Evolutionary conservation across 23 tunicate genomes (phyloP).

Genomic region (Pegea sp.): DNA sequence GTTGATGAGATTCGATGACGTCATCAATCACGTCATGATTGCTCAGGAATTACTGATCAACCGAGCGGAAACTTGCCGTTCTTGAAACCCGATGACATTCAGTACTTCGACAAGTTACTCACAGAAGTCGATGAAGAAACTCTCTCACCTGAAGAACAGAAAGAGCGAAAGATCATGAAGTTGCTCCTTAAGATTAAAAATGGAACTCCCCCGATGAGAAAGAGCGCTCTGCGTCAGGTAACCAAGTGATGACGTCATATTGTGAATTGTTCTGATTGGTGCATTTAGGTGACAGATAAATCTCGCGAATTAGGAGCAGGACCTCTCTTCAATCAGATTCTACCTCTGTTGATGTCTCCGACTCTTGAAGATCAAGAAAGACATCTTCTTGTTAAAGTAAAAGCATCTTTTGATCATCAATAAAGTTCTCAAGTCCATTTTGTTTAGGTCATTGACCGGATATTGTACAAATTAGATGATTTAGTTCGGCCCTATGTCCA

Average conservation of each 20-base stretch:
- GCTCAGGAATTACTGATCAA: constrained; percentile 70
- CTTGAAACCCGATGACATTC: constrained; percentile 98
- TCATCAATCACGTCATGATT: background rate
- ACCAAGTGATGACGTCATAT: background rate
- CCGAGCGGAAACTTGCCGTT: constrained; percentile 90
- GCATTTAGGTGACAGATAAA: constrained; percentile 56
- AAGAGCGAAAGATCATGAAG: constrained; percentile 94
- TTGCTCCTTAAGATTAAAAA: constrained; percentile 85
- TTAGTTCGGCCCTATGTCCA: constrained; percentile 97
- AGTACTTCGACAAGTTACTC: constrained; percentile 93
- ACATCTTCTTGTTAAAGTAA: constrained; percentile 84
- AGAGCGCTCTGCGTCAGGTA: constrained; percentile 92
- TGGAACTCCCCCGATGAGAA: constrained; percentile 99
- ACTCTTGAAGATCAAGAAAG: constrained; percentile 99
- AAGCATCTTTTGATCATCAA: background rate
- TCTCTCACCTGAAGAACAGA: constrained; percentile 78
- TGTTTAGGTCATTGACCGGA: constrained; percentile 65
- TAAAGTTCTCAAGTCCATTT: too few relatives aligned
- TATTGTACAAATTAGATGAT: constrained; percentile 96
- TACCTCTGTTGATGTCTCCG: constrained; percentile 94
- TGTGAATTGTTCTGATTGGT: background rate
- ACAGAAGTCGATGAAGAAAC: constrained; percentile 93
- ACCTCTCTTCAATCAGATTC: constrained; percentile 93
- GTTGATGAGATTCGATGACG: background rate
- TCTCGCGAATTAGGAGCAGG: constrained; percentile 99